Evolutionary conservation across 2,113 vertebrate genomes (phyloP), one percentile per base, ranked within the genome.

Genomic region (Callorhinus ursinus): DNA sequence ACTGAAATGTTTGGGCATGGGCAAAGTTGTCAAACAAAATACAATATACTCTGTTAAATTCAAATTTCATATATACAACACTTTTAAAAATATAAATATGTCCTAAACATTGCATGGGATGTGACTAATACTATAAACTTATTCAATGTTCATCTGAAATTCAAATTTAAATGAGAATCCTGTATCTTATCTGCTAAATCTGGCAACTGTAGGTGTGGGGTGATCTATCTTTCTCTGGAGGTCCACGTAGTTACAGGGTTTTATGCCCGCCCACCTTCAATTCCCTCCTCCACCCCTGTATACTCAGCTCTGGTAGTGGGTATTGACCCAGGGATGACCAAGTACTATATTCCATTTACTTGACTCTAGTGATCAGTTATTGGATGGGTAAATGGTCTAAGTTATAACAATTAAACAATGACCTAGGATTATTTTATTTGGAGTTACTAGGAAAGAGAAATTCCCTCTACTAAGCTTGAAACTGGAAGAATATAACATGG

Each of bases 171-270:
- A 53, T 88, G 22, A 83, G 21, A 93, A 65, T 18, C 5, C 1
- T 69, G 1, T 33, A 80, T 13, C 83, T 74, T 69, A 51, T 33
- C 81, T 89, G 26, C 9, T 53, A 77, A 82, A 63, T 85, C 28
- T 28, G 33, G 36, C 22, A 77, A 46, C 4, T 49, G 8, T 26
- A 53, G 22, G 22, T n/a, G 4, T 55, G 24, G 16, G 46, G 14
- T 3, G 57, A 24, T 77, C 16, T 31, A 42, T 31, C 26, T 71
- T 95, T 95, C 82, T 59, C 39, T 4, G 57, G 46, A 0, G 53
- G 46, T 2, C 15, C 7, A 31, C 2, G 0, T 3, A 59, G 31
- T 28, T 49, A 61, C 16, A 39, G 0, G 2, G 57, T 74, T 21
- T n/a, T 36, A 55, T 2, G 71, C 9, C 57, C 15, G 28, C 36